Conservation (phyloP, 92 coral and sea anemone genomes). For the Palythoa heliodiscus region DNA sequence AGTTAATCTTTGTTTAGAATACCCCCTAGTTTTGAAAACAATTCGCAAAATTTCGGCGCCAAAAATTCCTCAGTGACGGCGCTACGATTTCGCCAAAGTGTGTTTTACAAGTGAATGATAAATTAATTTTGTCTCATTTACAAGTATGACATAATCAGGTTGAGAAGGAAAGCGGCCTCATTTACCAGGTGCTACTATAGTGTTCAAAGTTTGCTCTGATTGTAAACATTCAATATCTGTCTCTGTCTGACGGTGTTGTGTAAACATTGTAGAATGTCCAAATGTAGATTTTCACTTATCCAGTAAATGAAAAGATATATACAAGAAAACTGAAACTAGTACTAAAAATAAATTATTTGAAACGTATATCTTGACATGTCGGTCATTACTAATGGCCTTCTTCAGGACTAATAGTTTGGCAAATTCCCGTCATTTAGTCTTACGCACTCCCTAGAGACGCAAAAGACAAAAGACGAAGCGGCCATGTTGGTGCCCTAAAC, state of each 20-base stretch:
- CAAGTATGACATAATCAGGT: constrained; percentile 33
- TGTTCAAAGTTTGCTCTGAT: constrained; percentile 5
- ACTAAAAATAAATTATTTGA: too few species aligned
- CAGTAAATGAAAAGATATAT: too few species aligned
- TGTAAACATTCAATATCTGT: constrained; percentile 31
- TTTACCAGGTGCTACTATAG: constrained; percentile 38
- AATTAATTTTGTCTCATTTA: constrained; percentile 43
- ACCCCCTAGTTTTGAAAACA: not conserved
- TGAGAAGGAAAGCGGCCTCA: not conserved
- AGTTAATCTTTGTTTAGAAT: not conserved
- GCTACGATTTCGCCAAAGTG: not conserved
- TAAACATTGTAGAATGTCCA: not conserved
- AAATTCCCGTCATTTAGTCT: too few species aligned
- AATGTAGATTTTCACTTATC: too few species aligned
- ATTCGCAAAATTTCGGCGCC: not conserved
- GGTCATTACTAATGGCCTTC: too few species aligned
- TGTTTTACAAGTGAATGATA: constrained; percentile 36
- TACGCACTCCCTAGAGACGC: too few species aligned
- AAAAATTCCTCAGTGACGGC: not conserved
- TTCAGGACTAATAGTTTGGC: too few species aligned
- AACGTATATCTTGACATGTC: too few species aligned
- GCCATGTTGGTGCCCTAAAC: too few species aligned
- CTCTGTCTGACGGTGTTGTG: not conserved
- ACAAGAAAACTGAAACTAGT: too few species aligned
- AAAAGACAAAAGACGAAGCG: too few species aligned